Conservation (phyloP, 2,797 vertebrate species). For the Anolis apletophallus region DNA sequence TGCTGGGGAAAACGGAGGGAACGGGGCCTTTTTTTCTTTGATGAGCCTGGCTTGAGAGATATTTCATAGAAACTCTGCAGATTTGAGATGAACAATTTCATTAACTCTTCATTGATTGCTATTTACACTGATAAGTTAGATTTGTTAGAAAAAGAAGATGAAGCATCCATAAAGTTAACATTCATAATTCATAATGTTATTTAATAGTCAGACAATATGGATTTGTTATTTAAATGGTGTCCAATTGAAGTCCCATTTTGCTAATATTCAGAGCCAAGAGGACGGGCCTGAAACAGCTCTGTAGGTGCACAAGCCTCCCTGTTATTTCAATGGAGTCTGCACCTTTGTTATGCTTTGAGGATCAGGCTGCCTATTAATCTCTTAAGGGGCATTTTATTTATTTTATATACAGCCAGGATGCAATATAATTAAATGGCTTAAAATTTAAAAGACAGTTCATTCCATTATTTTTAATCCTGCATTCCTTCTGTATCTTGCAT, state of each 20-base stretch:
- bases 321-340: slow-evolving; percentile 5
- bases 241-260: slow-evolving; percentile 70
- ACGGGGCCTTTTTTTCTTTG: slow-evolving; percentile 70
- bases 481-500: slow-evolving; percentile 74
- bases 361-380: slow-evolving; percentile 57
- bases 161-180: slow-evolving; percentile 76
- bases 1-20: slow-evolving; percentile 74
- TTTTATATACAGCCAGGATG: slow-evolving; percentile 76
- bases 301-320: not conserved
- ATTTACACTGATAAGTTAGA: slow-evolving; percentile 82
- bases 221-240: slow-evolving; percentile 74
- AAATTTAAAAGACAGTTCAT: slow-evolving; percentile 62
- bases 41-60: slow-evolving; percentile 74
- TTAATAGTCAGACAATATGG: slow-evolving; percentile 70
- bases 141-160: slow-evolving; percentile 74
- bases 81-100: slow-evolving; percentile 79
- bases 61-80: slow-evolving; percentile 72
- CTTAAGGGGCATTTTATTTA: slow-evolving; percentile 68
- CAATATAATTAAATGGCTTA: slow-evolving; percentile 70
- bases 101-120: slow-evolving; percentile 75
- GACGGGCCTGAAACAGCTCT: slow-evolving; percentile 19
- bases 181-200: slow-evolving; percentile 73
- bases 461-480: slow-evolving; percentile 59
- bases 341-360: slow-evolving; percentile 43
- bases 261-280: slow-evolving; percentile 70